Evolutionary conservation across 1,140 invertebrate genomes (phyloP).

Genomic region (Aphaenogaster rudis): DNA sequence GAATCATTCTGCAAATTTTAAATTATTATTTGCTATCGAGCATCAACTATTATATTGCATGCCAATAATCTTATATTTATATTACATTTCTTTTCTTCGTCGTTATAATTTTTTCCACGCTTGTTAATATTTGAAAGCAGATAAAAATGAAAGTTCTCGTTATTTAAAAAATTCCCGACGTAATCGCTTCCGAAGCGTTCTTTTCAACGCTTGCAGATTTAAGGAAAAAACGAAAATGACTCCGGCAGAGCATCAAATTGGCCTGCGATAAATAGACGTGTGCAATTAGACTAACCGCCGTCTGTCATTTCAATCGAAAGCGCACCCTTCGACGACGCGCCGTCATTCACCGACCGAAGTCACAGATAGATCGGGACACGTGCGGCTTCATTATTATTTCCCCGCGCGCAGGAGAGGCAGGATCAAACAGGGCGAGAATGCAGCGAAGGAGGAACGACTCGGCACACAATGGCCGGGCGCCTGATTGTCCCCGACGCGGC

Average conservation of each 20-base stretch:
- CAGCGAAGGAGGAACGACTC: constrained; percentile 63
- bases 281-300: constrained; percentile 53
- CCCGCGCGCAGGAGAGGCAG: constrained; percentile 19
- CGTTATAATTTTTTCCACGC: not conserved
- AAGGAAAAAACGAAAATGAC: not conserved
- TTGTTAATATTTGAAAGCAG: not conserved
- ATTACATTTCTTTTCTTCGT: not conserved
- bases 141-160: not conserved
- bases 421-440: constrained; percentile 71
- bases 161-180: not conserved
- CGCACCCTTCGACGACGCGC: constrained; percentile 38
- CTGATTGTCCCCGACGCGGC: constrained; percentile 73
- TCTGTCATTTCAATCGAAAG: constrained; percentile 29
- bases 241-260: constrained; percentile 21
- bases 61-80: not conserved
- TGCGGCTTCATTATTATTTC: constrained; percentile 72
- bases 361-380: constrained; percentile 75
- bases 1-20: not conserved
- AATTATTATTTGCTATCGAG: not conserved
- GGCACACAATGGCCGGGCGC: constrained; percentile 65
- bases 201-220: not conserved
- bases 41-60: not conserved
- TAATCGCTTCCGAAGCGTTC: not conserved
- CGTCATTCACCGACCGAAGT: constrained; percentile 39
- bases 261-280: constrained; percentile 32